Evolutionary conservation across 2,797 vertebrate genomes (phyloP).

Genomic region (Galaxias olidus): DNA sequence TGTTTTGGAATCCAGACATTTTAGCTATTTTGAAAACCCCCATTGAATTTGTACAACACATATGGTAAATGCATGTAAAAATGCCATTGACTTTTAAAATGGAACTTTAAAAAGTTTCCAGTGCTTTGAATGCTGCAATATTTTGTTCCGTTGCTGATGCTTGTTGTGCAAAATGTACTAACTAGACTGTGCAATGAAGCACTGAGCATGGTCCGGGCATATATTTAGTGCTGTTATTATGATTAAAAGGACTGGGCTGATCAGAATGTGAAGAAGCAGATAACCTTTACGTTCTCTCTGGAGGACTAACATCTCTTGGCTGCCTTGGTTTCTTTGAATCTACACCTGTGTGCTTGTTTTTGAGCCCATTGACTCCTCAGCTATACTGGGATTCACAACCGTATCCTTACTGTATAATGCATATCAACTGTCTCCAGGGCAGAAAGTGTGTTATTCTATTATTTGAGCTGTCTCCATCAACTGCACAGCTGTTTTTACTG

Average conservation of each 20-base stretch:
- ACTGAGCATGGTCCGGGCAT: background rate
- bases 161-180: conserved; percentile 6
- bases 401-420: background rate
- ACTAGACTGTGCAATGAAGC: background rate
- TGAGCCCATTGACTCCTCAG: background rate
- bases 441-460: too few relatives aligned
- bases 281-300: conserved; percentile 67
- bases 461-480: too few relatives aligned
- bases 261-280: conserved; percentile 70
- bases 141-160: conserved; percentile 10
- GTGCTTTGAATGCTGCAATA: conserved; percentile 15
- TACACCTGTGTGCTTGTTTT: background rate
- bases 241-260: conserved; percentile 16
- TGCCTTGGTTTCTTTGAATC: conserved; percentile 66
- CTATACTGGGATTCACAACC: background rate
- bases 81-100: conserved; percentile 19
- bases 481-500: too few relatives aligned
- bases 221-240: background rate
- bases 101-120: background rate
- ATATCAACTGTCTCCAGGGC: too few relatives aligned
- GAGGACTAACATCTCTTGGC: conserved; percentile 61
- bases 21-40: background rate
- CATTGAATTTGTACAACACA: conserved; percentile 21
- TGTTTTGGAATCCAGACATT: conserved; percentile 9
- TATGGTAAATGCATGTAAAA: conserved; percentile 37